phyloP scores from a whole-genome alignment of 1,140 invertebrate genomes.

The Mactra quadrangularis region DNA sequence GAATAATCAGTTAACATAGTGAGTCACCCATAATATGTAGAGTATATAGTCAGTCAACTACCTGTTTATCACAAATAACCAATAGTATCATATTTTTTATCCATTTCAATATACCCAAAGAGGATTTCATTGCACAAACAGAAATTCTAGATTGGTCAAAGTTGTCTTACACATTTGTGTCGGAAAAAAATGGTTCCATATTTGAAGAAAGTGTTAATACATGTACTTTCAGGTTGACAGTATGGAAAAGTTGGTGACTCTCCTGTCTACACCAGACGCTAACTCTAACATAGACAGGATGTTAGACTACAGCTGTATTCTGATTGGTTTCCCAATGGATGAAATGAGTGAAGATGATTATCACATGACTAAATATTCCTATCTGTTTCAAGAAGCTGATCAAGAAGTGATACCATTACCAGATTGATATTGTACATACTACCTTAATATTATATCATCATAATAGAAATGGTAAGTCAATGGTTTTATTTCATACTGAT shows the following conservation, averaged over 20 bases:
- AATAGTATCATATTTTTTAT: no score
- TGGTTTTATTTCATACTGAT: neutral
- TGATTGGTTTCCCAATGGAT: constrained; percentile 35
- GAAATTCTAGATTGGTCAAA: no score
- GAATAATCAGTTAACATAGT: no score
- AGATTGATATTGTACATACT: constrained; percentile 30
- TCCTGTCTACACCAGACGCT: constrained; percentile 8
- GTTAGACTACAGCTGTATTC: constrained; percentile 36
- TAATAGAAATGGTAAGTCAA: neutral
- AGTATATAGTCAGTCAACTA: no score
- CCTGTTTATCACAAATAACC: no score
- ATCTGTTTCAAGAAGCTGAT: constrained; percentile 24
- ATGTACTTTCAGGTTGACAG: constrained; percentile 48
- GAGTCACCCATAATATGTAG: no score
- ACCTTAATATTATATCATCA: neutral
- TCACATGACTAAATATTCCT: constrained; percentile 52
- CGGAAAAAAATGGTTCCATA: no score
- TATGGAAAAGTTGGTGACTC: constrained; percentile 27
- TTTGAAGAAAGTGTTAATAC: no score
- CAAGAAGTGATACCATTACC: constrained; percentile 38
- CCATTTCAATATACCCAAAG: no score
- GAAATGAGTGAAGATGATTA: constrained; percentile 44
- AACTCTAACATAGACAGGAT: constrained; percentile 35
- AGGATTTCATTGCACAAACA: no score
- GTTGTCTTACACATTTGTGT: no score